A percentile compares a stretch with the other conserved stretches of the same genome.
Conservation (phyloP, 2,797 vertebrate species). For the Sebastolobus alascanus region DNA sequence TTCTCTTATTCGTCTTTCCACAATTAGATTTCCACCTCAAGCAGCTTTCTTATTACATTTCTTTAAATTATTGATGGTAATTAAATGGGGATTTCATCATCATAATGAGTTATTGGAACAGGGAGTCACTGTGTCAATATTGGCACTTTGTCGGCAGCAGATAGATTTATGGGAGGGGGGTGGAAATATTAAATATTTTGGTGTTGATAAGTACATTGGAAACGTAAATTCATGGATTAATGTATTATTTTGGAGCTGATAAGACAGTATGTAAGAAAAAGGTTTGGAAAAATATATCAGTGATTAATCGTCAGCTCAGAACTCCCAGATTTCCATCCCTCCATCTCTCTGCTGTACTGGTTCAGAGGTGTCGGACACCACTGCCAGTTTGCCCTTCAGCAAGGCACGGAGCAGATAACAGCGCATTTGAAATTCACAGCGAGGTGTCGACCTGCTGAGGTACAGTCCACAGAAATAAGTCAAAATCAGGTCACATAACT, state of each 20-base stretch:
- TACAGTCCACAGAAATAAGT: background rate
- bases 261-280: background rate
- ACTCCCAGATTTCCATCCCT: background rate
- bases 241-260: conserved; percentile 6
- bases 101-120: conserved; percentile 59
- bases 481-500: background rate
- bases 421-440: background rate
- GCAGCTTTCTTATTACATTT: conserved; percentile 75
- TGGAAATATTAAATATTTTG: conserved; percentile 28
- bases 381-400: conserved; percentile 1
- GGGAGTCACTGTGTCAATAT: conserved; percentile 46
- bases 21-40: conserved; percentile 79
- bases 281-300: background rate
- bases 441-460: background rate
- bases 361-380: background rate
- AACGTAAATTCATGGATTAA: conserved; percentile 1
- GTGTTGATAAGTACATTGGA: conserved; percentile 7
- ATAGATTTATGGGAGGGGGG: conserved; percentile 11
- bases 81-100: conserved; percentile 71
- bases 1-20: conserved; percentile 49
- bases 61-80: conserved; percentile 75
- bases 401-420: background rate
- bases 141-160: conserved; percentile 44
- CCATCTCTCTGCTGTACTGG: background rate
- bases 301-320: conserved; percentile 5